These are phyloP conservation scores for Onychorhynchus coronatus DNA, from an alignment of 2,113 vertebrate species.

Conservation along the genomic window DNA sequence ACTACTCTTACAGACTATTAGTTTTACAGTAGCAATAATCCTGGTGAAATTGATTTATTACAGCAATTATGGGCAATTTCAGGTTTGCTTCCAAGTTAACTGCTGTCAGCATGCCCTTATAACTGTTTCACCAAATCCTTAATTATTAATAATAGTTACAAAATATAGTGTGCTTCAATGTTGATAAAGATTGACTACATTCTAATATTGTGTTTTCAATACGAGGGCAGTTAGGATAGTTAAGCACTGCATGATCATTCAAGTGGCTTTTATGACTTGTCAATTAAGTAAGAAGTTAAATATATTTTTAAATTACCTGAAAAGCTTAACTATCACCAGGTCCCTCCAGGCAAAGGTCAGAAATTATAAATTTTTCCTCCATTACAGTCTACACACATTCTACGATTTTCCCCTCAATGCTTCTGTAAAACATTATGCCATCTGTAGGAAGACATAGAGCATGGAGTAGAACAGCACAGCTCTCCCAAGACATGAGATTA, in stretches of 20 bases:
- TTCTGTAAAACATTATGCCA: neutral
- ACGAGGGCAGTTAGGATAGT: neutral
- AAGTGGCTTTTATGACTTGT: neutral
- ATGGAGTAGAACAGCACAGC: neutral
- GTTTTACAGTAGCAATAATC: constrained; percentile 39
- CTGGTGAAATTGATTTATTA: constrained; percentile 31
- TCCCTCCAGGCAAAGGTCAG: neutral
- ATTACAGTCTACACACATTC: neutral
- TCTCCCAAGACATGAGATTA: neutral
- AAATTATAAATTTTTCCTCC: neutral
- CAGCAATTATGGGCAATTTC: constrained; percentile 4
- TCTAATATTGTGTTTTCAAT: neutral
- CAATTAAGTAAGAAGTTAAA: neutral
- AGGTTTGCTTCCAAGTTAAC: neutral
- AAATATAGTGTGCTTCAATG: neutral
- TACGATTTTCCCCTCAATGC: rapidly evolving
- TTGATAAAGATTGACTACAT: neutral
- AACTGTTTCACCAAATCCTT: neutral
- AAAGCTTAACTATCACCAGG: neutral
- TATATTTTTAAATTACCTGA: neutral
- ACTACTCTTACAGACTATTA: neutral
- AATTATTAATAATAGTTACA: constrained; percentile 10
- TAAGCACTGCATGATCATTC: neutral
- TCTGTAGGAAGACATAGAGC: neutral
- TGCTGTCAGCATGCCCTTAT: neutral